Evolutionary conservation across 1,140 invertebrate genomes (phyloP).

Genomic region (Hycleus phaleratus): DNA sequence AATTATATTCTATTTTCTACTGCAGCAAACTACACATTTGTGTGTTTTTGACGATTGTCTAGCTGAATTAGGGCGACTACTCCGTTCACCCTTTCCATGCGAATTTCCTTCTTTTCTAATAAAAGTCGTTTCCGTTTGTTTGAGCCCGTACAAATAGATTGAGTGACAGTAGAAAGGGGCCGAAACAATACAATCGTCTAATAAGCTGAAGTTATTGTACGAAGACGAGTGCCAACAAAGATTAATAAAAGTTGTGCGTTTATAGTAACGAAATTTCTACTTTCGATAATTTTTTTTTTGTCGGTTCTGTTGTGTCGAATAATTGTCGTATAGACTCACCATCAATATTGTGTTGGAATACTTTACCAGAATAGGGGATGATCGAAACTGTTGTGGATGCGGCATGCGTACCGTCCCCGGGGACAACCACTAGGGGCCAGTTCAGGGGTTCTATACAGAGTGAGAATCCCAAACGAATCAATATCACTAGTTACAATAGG

Average conservation of each 20-base stretch:
- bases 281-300: no score
- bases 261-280: no score
- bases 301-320: no score
- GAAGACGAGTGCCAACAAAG: constrained; percentile 5
- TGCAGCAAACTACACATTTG: no score
- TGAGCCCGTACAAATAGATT: no score
- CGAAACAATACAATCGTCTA: background rate
- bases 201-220: constrained; percentile 4
- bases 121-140: no score
- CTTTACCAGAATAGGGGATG: no score
- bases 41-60: no score
- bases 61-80: background rate
- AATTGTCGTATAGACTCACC: no score
- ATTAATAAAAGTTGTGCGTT: constrained; percentile 2
- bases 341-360: no score
- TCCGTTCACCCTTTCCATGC: background rate
- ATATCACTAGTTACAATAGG: constrained; percentile 20
- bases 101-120: no score
- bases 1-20: no score
- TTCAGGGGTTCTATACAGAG: constrained; percentile 1
- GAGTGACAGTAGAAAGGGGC: background rate
- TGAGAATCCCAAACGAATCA: constrained; percentile 13
- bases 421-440: constrained; percentile 4
- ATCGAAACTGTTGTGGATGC: constrained; percentile 15
- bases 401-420: constrained; percentile 11